These are phyloP conservation scores for Herpetotheres cachinnans DNA, from an alignment of 2,113 vertebrate species.

Conservation along the genomic window DNA sequence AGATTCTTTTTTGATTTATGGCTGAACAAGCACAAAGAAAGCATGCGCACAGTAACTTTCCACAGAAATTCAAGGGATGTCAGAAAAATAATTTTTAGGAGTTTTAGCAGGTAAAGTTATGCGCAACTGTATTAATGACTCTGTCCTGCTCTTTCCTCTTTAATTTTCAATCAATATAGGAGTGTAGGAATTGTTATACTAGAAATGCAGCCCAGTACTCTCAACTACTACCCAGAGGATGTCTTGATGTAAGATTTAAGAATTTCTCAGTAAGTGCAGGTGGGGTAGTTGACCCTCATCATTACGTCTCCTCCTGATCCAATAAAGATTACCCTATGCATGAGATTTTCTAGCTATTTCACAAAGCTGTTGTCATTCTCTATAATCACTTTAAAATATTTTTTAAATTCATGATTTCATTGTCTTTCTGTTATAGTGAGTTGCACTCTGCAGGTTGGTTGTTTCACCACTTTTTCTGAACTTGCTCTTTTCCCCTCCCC, in stretches of 20 bases:
- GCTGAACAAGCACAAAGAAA: background rate
- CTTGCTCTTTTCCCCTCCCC: background rate
- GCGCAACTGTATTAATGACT: background rate
- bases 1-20: background rate
- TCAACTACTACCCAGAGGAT: background rate
- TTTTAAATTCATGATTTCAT: background rate
- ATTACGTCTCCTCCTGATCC: background rate
- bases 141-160: background rate
- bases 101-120: background rate
- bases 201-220: background rate
- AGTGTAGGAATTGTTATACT: background rate
- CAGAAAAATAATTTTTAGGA: background rate
- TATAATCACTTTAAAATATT: background rate
- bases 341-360: background rate
- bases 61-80: background rate
- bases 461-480: background rate
- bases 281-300: background rate
- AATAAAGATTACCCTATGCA: background rate
- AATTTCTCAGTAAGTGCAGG: background rate
- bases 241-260: background rate
- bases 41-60: background rate
- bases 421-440: background rate
- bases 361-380: background rate
- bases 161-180: background rate
- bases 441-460: accelerated